Conservation (phyloP, 1,140 invertebrate species). For the Leptonema lineaticorne region DNA sequence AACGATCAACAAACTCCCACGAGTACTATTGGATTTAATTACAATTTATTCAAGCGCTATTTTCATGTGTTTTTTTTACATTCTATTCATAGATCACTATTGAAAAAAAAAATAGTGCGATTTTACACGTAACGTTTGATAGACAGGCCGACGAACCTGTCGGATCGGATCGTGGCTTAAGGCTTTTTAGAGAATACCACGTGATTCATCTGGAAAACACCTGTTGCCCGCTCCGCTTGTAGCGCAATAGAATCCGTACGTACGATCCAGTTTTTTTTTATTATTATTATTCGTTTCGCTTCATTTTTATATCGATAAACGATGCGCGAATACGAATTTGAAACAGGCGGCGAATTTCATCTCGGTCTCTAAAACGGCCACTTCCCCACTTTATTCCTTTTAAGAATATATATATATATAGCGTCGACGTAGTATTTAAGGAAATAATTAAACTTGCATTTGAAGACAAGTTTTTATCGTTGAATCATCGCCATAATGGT, state of each 20-base stretch:
- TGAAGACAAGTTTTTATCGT: conserved; percentile 26
- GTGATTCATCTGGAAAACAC: conserved; percentile 10
- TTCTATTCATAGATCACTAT: not conserved
- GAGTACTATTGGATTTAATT: not conserved
- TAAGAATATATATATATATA: too few species aligned
- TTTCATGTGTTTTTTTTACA: not conserved
- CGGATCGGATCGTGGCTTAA: not conserved
- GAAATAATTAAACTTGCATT: conserved; percentile 35
- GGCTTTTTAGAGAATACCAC: too few species aligned
- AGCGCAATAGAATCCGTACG: not conserved
- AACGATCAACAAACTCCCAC: too few species aligned
- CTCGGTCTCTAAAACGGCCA: too few species aligned
- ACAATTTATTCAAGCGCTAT: not conserved
- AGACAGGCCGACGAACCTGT: not conserved
- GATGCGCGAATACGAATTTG: too few species aligned
- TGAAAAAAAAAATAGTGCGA: not conserved
- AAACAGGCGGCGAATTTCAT: too few species aligned
- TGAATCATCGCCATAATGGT: too few species aligned
- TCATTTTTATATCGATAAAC: too few species aligned
- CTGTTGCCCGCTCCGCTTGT: conserved; percentile 6
- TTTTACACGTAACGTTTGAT: not conserved
- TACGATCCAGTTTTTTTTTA: conserved; percentile 19
- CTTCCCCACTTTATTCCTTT: too few species aligned
- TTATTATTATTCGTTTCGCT: too few species aligned
- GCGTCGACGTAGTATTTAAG: conserved; percentile 27